Evolutionary conservation across 2,113 vertebrate genomes (phyloP).

Genomic region (Corvus moneduloides): DNA sequence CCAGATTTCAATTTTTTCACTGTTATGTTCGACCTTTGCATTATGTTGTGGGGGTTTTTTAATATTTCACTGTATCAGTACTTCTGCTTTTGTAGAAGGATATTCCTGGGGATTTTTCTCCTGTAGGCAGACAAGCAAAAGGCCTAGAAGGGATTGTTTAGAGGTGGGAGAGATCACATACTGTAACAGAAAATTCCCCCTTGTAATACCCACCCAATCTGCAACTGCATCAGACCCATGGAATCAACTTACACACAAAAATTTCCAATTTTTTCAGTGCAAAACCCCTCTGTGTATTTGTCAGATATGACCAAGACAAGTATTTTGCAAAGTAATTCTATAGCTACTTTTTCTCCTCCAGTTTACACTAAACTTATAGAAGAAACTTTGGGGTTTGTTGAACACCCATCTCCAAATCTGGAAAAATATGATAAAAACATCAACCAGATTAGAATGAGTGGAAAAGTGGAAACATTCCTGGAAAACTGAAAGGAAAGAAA

Average conservation of each 20-base stretch:
- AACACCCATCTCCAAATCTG: background rate
- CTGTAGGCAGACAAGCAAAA: background rate
- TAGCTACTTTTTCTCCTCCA: background rate
- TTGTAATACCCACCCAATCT: background rate
- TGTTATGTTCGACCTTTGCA: background rate
- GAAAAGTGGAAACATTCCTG: background rate
- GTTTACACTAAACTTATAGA: background rate
- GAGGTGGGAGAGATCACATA: background rate
- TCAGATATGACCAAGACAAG: background rate
- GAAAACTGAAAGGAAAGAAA: background rate
- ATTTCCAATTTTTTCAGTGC: background rate
- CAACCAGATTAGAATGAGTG: background rate
- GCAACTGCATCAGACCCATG: background rate
- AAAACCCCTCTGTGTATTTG: background rate
- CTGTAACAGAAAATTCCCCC: background rate
- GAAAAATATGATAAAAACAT: background rate
- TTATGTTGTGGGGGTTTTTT: background rate
- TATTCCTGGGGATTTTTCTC: accelerated
- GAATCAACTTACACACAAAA: background rate
- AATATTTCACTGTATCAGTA: background rate
- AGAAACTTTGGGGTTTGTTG: background rate
- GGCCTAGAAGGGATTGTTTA: background rate
- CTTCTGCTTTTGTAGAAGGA: background rate
- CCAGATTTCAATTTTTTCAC: background rate
- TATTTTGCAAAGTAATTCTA: background rate